Evolutionary conservation across 2,888 invertebrate genomes (phyloP).

Genomic region (Cheilosia scutellata): DNA sequence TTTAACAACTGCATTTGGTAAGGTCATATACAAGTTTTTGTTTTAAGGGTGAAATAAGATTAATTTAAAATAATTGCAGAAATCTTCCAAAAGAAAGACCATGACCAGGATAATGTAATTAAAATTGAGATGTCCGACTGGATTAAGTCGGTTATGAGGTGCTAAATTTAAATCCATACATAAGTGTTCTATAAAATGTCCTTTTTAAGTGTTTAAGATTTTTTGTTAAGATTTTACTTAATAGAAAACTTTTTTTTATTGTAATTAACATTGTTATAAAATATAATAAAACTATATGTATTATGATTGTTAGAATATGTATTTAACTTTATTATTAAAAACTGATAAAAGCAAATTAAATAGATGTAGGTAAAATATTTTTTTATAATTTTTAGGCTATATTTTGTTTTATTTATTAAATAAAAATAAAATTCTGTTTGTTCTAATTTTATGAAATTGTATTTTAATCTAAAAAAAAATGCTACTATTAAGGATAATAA

Average conservation of each 20-base stretch:
- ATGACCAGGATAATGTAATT: constrained; percentile 91
- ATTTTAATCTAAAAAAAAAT: no score
- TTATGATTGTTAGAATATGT: constrained; percentile 50
- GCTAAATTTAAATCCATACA: constrained; percentile 70
- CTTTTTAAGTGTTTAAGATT: constrained; percentile 43
- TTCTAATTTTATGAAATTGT: no score
- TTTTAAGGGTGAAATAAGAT: neutral
- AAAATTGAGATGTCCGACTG: constrained; percentile 91
- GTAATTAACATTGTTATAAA: constrained; percentile 72
- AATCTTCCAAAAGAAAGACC: constrained; percentile 91
- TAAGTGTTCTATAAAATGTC: constrained; percentile 33
- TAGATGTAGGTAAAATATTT: constrained; percentile 24
- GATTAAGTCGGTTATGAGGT: constrained; percentile 83
- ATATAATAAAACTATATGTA: constrained; percentile 33
- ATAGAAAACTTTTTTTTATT: constrained; percentile 29
- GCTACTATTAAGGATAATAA: no score
- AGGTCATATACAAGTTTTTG: constrained; percentile 76
- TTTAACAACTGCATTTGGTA: constrained; percentile 94
- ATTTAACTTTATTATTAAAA: constrained; percentile 26
- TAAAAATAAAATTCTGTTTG: constrained; percentile 32
- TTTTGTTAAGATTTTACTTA: constrained; percentile 35
- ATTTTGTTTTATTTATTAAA: constrained; percentile 62
- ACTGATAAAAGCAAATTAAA: constrained; percentile 7
- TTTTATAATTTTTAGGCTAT: constrained; percentile 28
- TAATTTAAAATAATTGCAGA: constrained; percentile 84